Percentiles rank a stretch among this genome's conserved stretches.
Evolutionary conservation across 2,797 vertebrate species (phyloP).

Genomic region (Synaphobranchus kaupii): DNA sequence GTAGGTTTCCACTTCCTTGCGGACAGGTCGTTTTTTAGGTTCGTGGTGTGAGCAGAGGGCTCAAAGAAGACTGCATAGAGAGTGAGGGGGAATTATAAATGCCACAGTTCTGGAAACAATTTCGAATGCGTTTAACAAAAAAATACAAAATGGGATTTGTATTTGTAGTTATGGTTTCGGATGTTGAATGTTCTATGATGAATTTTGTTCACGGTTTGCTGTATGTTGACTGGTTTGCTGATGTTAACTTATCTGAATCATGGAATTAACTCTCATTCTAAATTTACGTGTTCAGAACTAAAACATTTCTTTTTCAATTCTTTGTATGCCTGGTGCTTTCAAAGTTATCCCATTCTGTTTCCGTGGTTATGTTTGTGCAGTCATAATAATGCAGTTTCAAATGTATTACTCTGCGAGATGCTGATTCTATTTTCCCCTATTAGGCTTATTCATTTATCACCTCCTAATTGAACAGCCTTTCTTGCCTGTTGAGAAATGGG

Average conservation of each 20-base stretch:
- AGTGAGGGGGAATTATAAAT: not conserved
- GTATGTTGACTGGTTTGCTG: too few relatives aligned
- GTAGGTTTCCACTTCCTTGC: not conserved
- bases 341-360: not conserved
- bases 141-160: too few relatives aligned
- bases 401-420: constrained; percentile 5
- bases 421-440: not conserved
- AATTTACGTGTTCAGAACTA: not conserved
- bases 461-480: not conserved
- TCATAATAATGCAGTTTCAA: not conserved
- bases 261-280: not conserved
- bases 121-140: too few relatives aligned
- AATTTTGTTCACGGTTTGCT: too few relatives aligned
- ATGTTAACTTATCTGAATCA: not conserved
- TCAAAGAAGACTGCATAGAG: not conserved
- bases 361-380: not conserved
- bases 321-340: not conserved
- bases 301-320: not conserved
- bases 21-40: not conserved
- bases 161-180: too few relatives aligned
- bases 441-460: constrained; percentile 9
- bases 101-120: not conserved
- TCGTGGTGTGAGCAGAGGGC: not conserved
- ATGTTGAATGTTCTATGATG: too few relatives aligned
- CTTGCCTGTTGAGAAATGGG: constrained; percentile 4